Percentiles rank a stretch among this genome's conserved stretches.
phyloP scores from a whole-genome alignment of 2,888 invertebrate genomes.

The Watsonalla binaria region DNA sequence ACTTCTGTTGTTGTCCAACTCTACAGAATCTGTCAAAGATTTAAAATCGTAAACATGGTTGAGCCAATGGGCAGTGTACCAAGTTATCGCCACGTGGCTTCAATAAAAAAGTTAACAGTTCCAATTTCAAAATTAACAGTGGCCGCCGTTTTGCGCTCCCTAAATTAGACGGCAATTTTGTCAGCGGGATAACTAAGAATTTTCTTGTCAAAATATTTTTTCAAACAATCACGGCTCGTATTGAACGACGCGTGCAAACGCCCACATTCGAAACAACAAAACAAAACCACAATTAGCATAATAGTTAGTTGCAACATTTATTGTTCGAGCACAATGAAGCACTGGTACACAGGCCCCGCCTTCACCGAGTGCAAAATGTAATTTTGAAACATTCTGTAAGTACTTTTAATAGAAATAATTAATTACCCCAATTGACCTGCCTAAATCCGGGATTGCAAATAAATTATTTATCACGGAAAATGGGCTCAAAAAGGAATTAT shows the following conservation, averaged over 20 bases:
- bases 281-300: constrained; percentile 79
- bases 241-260: constrained; percentile 36
- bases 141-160: constrained; percentile 51
- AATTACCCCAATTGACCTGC: constrained; percentile 52
- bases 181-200: constrained; percentile 63
- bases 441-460: constrained; percentile 55
- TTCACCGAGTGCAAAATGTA: constrained; percentile 8
- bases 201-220: constrained; percentile 77
- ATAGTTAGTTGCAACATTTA: constrained; percentile 51
- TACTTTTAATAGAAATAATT: constrained; percentile 41
- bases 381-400: constrained; percentile 5
- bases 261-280: constrained; percentile 62
- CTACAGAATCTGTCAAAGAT: background rate
- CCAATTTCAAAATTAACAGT: constrained; percentile 62
- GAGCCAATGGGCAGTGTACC: constrained; percentile 15
- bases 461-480: constrained; percentile 71
- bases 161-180: constrained; percentile 68
- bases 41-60: background rate
- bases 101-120: constrained; percentile 70
- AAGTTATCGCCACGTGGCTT: constrained; percentile 52
- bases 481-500: constrained; percentile 72
- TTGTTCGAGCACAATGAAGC: constrained; percentile 20
- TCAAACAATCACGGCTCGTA: constrained; percentile 66
- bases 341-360: constrained; percentile 11
- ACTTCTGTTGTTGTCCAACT: constrained; percentile 14